phyloP scores from a whole-genome alignment of 2,113 vertebrate species.

The Phrynosoma platyrhinos region DNA sequence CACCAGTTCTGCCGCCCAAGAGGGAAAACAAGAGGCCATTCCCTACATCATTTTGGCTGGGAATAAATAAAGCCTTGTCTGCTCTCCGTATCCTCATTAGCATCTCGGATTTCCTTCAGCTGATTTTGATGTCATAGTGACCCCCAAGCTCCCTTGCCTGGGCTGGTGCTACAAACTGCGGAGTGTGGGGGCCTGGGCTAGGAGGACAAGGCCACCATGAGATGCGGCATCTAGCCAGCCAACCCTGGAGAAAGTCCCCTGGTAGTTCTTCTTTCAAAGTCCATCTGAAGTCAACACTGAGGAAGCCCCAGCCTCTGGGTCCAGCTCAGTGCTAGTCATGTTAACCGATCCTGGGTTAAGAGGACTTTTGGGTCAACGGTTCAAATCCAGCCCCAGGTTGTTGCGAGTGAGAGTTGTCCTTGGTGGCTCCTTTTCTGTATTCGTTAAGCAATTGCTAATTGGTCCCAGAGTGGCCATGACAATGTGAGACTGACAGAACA shows the following conservation, averaged over 20 bases:
- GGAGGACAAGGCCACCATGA: neutral
- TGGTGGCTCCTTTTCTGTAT: neutral
- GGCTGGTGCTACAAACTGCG: neutral
- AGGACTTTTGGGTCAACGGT: neutral
- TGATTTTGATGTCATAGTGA: neutral
- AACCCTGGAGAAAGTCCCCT: neutral
- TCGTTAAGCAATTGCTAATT: conserved; percentile 13
- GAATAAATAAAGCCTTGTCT: neutral
- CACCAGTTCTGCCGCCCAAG: neutral
- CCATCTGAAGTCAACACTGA: neutral
- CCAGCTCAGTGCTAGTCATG: neutral
- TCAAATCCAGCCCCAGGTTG: conserved; percentile 17
- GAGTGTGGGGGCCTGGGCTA: too few species aligned
- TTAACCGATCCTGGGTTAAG: neutral
- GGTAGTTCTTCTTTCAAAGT: neutral
- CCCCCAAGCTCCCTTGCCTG: neutral
- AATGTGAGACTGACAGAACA: neutral
- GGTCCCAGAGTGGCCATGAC: conserved; percentile 9
- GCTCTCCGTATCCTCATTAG: neutral
- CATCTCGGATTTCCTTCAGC: neutral
- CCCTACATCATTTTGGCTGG: conserved; percentile 9
- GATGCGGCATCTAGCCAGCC: neutral
- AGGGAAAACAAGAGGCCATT: neutral
- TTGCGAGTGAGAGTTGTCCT: neutral
- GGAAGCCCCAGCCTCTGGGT: neutral